These are phyloP conservation scores for Emmelina monodactyla DNA, from an alignment of 2,888 invertebrate genomes.

Conservation along the genomic window DNA sequence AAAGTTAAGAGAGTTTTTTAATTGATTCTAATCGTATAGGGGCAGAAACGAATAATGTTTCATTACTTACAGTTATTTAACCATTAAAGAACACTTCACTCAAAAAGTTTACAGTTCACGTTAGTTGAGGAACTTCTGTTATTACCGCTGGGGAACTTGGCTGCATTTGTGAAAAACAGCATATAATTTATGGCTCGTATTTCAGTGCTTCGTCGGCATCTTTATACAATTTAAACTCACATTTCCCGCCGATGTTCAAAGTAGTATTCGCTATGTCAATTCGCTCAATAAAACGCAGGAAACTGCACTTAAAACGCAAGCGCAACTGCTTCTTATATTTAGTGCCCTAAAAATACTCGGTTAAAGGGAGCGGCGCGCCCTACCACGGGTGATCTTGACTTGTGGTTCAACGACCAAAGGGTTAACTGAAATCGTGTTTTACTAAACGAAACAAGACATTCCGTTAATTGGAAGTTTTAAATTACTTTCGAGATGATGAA, in stretches of 20 bases:
- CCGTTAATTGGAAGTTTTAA: background rate
- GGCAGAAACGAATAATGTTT: background rate
- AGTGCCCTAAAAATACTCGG: constrained; percentile 54
- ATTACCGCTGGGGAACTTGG: no score
- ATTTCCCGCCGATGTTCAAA: no score
- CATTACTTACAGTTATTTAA: no score
- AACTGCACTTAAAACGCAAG: constrained; percentile 28
- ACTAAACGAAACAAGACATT: background rate
- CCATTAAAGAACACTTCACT: no score
- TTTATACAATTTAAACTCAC: no score
- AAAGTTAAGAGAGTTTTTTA: background rate
- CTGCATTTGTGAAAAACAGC: no score
- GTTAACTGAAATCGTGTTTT: background rate
- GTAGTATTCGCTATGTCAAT: no score
- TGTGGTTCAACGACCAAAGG: constrained; percentile 36
- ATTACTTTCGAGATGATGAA: no score
- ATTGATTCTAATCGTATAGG: background rate
- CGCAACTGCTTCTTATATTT: constrained; percentile 40
- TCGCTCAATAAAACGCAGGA: constrained; percentile 27
- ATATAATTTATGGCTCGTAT: no score
- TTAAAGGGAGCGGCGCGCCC: constrained; percentile 22
- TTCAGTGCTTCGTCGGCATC: no score
- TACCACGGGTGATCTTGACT: constrained; percentile 56
- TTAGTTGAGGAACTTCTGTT: no score
- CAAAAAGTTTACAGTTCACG: no score